Evolutionary conservation across 2,888 invertebrate species (phyloP).

Genomic region (Ornithoptera alexandrae): DNA sequence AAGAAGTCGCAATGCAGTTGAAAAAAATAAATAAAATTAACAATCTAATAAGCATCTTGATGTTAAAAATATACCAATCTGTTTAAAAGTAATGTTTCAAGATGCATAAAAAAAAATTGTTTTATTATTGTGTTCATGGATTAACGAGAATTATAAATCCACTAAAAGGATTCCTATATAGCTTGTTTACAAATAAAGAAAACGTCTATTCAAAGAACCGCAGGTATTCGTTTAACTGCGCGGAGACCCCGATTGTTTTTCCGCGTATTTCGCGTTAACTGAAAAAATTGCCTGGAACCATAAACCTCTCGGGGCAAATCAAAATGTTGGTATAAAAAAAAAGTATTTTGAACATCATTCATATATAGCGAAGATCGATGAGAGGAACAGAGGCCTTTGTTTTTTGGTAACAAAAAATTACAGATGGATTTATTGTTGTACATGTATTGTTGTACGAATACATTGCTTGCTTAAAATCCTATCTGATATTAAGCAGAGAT

Average conservation of each 20-base stretch:
- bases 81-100: too few relatives aligned
- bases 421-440: too few relatives aligned
- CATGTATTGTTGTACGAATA: too few relatives aligned
- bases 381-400: too few relatives aligned
- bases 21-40: too few relatives aligned
- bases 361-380: not conserved
- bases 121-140: not conserved
- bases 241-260: slow-evolving; percentile 10
- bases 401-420: too few relatives aligned
- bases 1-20: too few relatives aligned
- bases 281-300: not conserved
- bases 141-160: not conserved
- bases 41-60: too few relatives aligned
- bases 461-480: too few relatives aligned
- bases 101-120: not conserved
- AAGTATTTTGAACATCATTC: not conserved
- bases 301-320: not conserved
- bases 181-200: slow-evolving; percentile 19
- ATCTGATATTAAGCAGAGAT: too few relatives aligned
- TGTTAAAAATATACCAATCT: too few relatives aligned
- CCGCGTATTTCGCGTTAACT: slow-evolving; percentile 7
- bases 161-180: not conserved
- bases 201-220: not conserved
- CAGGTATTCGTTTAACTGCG: slow-evolving; percentile 1
- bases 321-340: not conserved